phyloP scores from a whole-genome alignment of 2,888 invertebrate genomes.

The Ochropleura leucogaster region DNA sequence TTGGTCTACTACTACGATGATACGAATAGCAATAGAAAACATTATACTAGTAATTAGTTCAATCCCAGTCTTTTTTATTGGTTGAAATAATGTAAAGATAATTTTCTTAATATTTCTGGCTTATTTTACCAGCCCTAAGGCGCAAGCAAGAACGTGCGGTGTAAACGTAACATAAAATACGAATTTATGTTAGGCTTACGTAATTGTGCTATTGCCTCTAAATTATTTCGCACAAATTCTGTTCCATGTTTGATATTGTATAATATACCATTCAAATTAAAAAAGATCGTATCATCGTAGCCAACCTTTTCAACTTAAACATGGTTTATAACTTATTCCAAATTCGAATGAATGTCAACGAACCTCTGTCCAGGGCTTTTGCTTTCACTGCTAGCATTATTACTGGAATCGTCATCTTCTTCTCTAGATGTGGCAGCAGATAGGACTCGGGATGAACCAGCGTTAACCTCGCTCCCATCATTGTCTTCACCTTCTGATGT shows the following conservation, averaged over 20 bases:
- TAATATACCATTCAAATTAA: not conserved
- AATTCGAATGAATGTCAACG: constrained; percentile 51
- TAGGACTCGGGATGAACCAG: constrained; percentile 86
- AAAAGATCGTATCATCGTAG: constrained; percentile 7
- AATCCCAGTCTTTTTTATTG: not conserved
- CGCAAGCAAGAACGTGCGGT: not conserved
- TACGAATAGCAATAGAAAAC: not conserved
- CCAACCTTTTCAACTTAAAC: not conserved
- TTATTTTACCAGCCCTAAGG: not conserved
- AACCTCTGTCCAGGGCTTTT: constrained; percentile 94
- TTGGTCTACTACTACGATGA: constrained; percentile 11
- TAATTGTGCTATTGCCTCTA: not conserved
- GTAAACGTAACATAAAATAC: not conserved
- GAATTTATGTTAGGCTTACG: not conserved
- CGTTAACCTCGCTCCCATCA: constrained; percentile 84
- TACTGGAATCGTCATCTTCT: constrained; percentile 93
- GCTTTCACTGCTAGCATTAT: constrained; percentile 92
- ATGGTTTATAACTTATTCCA: not conserved
- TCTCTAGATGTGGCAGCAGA: constrained; percentile 92
- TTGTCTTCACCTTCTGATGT: constrained; percentile 87
- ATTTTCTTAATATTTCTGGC: not conserved
- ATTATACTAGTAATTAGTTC: not conserved
- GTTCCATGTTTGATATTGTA: not conserved
- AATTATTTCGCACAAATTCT: not conserved
- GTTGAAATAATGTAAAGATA: not conserved